These are phyloP conservation scores for Apantesis nais DNA, from an alignment of 2,888 invertebrate species.

Conservation along the genomic window DNA sequence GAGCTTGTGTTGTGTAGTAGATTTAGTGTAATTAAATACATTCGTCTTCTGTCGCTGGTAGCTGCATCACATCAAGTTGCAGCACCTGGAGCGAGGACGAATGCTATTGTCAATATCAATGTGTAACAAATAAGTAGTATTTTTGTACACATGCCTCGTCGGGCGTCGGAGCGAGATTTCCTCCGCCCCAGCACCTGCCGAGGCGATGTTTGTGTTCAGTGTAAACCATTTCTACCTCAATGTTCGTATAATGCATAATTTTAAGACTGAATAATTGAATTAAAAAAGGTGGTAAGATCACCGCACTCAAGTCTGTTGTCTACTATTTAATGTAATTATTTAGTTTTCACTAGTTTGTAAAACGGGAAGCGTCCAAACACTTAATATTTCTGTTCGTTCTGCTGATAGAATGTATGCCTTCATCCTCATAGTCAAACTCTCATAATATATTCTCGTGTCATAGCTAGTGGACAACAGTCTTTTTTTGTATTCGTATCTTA, in stretches of 20 bases:
- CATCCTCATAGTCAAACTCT: constrained; percentile 34
- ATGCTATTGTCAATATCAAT: constrained; percentile 63
- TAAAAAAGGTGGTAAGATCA: constrained; percentile 81
- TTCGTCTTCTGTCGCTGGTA: constrained; percentile 60
- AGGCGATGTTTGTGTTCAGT: constrained; percentile 61
- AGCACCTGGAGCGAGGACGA: constrained; percentile 57
- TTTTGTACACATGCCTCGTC: constrained; percentile 64
- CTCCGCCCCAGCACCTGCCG: constrained; percentile 44
- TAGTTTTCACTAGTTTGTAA: constrained; percentile 41
- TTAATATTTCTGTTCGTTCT: constrained; percentile 33
- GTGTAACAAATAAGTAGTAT: constrained; percentile 70
- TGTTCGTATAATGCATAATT: constrained; percentile 59
- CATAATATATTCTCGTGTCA: constrained; percentile 41
- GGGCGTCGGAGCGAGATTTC: constrained; percentile 38
- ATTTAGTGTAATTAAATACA: constrained; percentile 63
- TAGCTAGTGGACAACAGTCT: constrained; percentile 75
- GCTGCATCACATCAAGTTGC: constrained; percentile 10
- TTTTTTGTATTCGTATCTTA: constrained; percentile 66
- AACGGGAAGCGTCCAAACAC: constrained; percentile 42
- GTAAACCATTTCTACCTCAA: constrained; percentile 78
- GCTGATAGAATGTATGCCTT: not conserved
- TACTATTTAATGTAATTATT: constrained; percentile 59
- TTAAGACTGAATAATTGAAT: constrained; percentile 79
- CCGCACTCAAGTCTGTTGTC: constrained; percentile 80
- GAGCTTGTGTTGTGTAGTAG: constrained; percentile 82